Conservation (phyloP, 2,797 vertebrate species). For the Periparus ater region DNA sequence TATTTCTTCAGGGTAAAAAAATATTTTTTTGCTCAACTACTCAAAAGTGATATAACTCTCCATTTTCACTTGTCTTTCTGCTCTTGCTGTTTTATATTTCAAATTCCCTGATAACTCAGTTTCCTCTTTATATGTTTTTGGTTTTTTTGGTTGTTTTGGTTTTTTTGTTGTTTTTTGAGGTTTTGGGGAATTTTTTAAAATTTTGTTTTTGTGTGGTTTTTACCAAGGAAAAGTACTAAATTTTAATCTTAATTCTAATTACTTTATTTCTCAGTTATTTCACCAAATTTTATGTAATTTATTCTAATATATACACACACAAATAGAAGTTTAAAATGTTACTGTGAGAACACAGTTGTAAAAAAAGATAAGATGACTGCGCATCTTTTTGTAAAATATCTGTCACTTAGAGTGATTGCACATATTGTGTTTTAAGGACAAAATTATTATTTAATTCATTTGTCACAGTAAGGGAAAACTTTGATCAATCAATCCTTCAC, state of each 20-base stretch:
- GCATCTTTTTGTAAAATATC: neutral
- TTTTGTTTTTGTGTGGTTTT: too few species aligned
- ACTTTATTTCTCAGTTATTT: neutral
- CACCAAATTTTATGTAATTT: neutral
- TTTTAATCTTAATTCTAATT: neutral
- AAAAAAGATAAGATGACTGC: neutral
- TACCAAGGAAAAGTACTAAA: neutral
- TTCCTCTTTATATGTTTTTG: neutral
- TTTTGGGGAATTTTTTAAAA: neutral
- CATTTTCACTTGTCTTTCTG: neutral
- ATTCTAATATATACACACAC: neutral
- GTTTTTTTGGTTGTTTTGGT: too few species aligned
- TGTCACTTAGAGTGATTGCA: neutral
- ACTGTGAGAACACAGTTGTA: neutral
- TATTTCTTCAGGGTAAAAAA: neutral
- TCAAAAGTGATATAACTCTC: neutral
- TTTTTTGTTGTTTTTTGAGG: too few species aligned
- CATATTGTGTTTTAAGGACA: neutral
- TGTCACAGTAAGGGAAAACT: neutral
- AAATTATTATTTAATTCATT: neutral
- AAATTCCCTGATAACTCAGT: neutral
- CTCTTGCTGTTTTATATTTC: neutral
- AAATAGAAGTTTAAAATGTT: neutral
- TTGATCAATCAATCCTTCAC: neutral
- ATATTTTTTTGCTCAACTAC: neutral